Base-by-base conservation (phyloP, 2,113 vertebrate species). In the Bostrychus sinensis region DNA sequence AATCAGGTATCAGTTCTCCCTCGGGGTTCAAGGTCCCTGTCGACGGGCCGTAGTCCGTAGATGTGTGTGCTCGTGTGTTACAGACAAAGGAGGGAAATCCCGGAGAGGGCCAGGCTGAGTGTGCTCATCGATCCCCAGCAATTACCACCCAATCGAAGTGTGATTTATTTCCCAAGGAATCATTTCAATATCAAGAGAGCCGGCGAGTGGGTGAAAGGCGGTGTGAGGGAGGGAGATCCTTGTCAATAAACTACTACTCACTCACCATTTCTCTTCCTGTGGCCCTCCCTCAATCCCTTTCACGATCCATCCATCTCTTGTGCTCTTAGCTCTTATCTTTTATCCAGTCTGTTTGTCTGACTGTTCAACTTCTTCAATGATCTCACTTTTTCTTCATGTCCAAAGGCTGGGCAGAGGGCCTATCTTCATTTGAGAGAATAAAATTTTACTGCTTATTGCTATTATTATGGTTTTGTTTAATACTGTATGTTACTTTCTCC, bases 131-230 rank as follows among this genome's bases (percentile, higher is more conserved):
- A 98, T 98, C 93, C 91, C 87, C 92, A 87, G 93, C 96, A 98
- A 98, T 99, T 99, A 98, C 94, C 94, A 98, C 94, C 94, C 95
- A 97, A 99, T 98, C 96, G 97, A 98, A 98, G 96, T 94, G 94
- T 97, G 96, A 98, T 99, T 98, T 98, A 98, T 98, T 95, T 99
- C 93, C 91, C 90, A 82, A 91, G 92, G 94, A 98, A 98, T 98
- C 94, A 94, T 98, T 98, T 95, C 94, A 98, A 96, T 98, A 98
- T 96, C 93, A 94, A 89, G 91, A 92, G 16, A 94, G 91, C 56
- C 26, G 14, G 67, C 17, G 60, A 75, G 59, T 28, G 26, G 37
- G 70, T 68, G 64, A 53, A 43, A 43, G 60, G 7, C 57, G 42
- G 59, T 53, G 66, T 42, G 66, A 55, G 53, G n/a, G 59, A 46